Base-by-base conservation (phyloP, 2,888 invertebrate genomes). In the Philhelius pedissequus region DNA sequence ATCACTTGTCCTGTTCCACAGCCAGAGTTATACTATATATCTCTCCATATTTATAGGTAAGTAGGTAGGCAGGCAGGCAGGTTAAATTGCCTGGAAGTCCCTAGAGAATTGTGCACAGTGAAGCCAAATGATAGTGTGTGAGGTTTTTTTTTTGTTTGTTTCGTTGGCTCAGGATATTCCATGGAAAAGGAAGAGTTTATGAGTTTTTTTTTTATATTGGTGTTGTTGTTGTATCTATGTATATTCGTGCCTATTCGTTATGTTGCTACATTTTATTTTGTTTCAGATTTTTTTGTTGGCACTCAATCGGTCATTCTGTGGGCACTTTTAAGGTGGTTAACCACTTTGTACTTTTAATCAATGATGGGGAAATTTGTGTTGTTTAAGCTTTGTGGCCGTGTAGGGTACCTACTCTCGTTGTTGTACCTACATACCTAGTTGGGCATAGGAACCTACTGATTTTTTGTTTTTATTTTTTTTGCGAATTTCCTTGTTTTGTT, bases 41-140 rank as follows among this genome's bases (percentile, higher is more conserved):
- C 22, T 35, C n/a, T 50, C 62, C 20, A 64, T 52, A 62, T 35
- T 30, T 32, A 27, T 50, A 48, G 50, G 64, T 66, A 54, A 71
- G 73, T 77, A 83, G 74, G 75, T 79, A 84, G 84, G 84, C 76
- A 83, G 74, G 75, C 75, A 84, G 84, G 84, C 76, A 71, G 80
- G 80, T 84, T 84, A 84, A 84, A 84, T 84, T 84, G 84, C 76
- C 84, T 80, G 80, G 84, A 84, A 84, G 84, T 66, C 84, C 71
- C 75, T 76, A 30, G 60, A 56, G 43, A 66, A 62, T 60, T 70
- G 38, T 27, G 45, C 64, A 64, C 38, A 84, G 80, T 84, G 84
- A 80, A 84, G 84, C 84, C 84, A 48, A 80, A 84, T 45, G 32
- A 80, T 76, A 52, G 71, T 64, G 64, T 75, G 58, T 52, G 78